Evolutionary conservation across 2,888 invertebrate species (phyloP).

Genomic region (Lordiphosa andalusiaca): DNA sequence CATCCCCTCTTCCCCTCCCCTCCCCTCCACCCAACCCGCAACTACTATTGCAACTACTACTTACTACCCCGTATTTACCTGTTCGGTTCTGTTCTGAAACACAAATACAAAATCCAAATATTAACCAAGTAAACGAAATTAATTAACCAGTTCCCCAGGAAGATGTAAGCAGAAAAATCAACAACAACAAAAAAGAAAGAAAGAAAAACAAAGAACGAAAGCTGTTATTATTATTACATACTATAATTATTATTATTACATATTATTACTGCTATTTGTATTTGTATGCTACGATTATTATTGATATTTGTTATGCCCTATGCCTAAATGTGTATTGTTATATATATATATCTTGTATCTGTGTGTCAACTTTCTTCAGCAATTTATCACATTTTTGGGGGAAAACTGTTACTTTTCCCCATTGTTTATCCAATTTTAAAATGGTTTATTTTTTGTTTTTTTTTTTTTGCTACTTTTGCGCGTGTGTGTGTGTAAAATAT

Average conservation of each 20-base stretch:
- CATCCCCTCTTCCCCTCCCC: neutral
- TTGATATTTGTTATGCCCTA: constrained; percentile 72
- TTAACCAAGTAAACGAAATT: constrained; percentile 4
- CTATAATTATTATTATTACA: constrained; percentile 54
- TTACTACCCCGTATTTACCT: too few relatives aligned
- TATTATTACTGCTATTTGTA: constrained; percentile 36
- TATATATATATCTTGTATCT: neutral
- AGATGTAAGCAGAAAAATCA: constrained; percentile 16
- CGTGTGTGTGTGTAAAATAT: too few relatives aligned
- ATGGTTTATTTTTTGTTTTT: constrained; percentile 9
- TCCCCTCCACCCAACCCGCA: neutral
- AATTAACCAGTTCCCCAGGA: neutral
- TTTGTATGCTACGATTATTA: constrained; percentile 51
- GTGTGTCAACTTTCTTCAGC: neutral
- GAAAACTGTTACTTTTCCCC: too few relatives aligned
- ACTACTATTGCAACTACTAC: constrained; percentile 6
- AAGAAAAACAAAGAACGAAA: constrained; percentile 32
- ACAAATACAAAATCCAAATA: constrained; percentile 9
- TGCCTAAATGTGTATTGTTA: constrained; percentile 34
- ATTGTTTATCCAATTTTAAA: constrained; percentile 12
- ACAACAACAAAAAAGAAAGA: constrained; percentile 16
- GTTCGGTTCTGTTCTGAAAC: too few relatives aligned
- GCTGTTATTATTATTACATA: constrained; percentile 49
- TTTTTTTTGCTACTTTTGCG: constrained; percentile 2
- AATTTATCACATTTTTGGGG: neutral